Evolutionary conservation across 2,888 invertebrate species (phyloP).

Genomic region (Tipula confusa): DNA sequence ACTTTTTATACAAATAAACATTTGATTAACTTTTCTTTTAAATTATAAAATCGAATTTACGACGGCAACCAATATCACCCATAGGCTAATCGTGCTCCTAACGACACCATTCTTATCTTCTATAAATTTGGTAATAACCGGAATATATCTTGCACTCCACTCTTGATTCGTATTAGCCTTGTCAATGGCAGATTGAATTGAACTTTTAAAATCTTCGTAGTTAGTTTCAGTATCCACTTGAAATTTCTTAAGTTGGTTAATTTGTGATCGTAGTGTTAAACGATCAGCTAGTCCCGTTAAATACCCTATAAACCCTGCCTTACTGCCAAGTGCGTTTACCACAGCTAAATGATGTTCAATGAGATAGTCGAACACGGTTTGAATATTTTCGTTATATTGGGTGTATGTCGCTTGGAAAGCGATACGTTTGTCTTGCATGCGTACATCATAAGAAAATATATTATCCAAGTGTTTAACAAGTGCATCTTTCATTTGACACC

Average conservation of each 20-base stretch:
- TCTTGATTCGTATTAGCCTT: slow-evolving; percentile 43
- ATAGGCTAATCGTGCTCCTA: not conserved
- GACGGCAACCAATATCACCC: not conserved
- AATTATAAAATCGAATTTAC: not conserved
- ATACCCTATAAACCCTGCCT: slow-evolving; percentile 36
- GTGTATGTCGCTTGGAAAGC: slow-evolving; percentile 51
- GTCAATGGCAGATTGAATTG: slow-evolving; percentile 39
- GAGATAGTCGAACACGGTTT: slow-evolving; percentile 54
- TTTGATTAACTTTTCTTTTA: too few relatives aligned
- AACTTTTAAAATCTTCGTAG: not conserved
- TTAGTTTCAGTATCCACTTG: slow-evolving; percentile 38
- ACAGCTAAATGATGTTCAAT: slow-evolving; percentile 39
- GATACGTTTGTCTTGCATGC: slow-evolving; percentile 46
- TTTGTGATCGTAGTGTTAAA: slow-evolving; percentile 43
- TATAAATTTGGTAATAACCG: slow-evolving; percentile 40
- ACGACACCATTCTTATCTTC: slow-evolving; percentile 25
- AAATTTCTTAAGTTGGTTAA: slow-evolving; percentile 40
- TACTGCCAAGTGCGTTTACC: slow-evolving; percentile 41
- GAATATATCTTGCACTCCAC: slow-evolving; percentile 43
- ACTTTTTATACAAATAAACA: too few relatives aligned
- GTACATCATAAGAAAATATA: slow-evolving; percentile 48
- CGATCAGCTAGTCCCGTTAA: slow-evolving; percentile 44
- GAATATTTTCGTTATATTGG: slow-evolving; percentile 54
- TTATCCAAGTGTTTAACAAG: slow-evolving; percentile 49
- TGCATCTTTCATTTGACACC: slow-evolving; percentile 57